Evolutionary conservation across 1,140 invertebrate genomes (phyloP).

Genomic region (Brachionus rotundiformis): DNA sequence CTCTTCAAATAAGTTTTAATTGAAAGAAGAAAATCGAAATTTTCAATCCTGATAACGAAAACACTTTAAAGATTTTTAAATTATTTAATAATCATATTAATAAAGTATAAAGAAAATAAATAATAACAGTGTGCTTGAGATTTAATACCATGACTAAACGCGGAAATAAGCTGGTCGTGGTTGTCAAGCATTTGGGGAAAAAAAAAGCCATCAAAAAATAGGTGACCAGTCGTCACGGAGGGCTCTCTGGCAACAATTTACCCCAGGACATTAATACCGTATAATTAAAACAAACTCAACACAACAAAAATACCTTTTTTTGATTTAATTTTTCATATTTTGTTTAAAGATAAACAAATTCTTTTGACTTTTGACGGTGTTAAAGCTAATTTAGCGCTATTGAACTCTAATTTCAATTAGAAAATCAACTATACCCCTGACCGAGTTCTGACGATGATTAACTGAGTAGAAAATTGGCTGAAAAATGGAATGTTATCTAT

Average conservation of each 20-base stretch:
- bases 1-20: conserved; percentile 11
- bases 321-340: neutral
- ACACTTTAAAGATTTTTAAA: too few relatives aligned
- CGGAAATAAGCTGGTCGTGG: neutral
- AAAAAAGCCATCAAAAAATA: neutral
- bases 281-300: neutral
- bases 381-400: neutral
- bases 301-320: conserved; percentile 9
- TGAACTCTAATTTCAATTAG: conserved; percentile 33
- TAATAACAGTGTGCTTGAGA: neutral
- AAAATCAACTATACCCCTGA: neutral
- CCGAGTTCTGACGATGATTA: conserved; percentile 27
- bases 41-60: too few relatives aligned
- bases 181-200: neutral
- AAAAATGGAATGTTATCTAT: conserved; percentile 21
- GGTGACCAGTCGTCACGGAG: neutral
- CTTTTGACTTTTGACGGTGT: neutral
- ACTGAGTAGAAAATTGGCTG: conserved; percentile 45
- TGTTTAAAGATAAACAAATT: neutral
- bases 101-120: neutral
- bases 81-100: neutral
- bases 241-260: neutral
- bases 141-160: conserved; percentile 17
- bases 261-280: neutral
- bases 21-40: conserved; percentile 13